Percentiles rank a stretch among this genome's conserved stretches.
Conservation (phyloP, 1,140 invertebrate genomes). For the Sycophila sp. region DNA sequence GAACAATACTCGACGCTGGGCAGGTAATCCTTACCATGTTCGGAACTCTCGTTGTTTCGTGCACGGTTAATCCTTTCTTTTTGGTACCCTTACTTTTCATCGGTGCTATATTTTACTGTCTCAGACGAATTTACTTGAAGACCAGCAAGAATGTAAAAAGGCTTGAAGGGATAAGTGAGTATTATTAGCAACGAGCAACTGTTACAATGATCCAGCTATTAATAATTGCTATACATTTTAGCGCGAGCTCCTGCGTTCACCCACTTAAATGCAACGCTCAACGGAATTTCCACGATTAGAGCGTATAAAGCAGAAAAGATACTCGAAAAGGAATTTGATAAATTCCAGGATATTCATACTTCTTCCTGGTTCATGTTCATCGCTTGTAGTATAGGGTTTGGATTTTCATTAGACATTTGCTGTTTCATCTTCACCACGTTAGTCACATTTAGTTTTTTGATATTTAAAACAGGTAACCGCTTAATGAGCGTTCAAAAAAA, state of each 20-base stretch:
- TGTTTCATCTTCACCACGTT: conserved; percentile 73
- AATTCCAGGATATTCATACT: conserved; percentile 69
- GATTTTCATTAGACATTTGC: conserved; percentile 74
- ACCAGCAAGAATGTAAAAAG: conserved; percentile 85
- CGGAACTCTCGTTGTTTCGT: conserved; percentile 73
- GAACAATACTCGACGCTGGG: conserved; percentile 78
- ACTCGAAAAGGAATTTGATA: conserved; percentile 82
- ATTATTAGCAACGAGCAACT: no score
- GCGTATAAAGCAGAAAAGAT: conserved; percentile 81
- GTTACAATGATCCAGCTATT: no score
- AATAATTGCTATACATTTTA: conserved; percentile 49
- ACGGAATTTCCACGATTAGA: conserved; percentile 88
- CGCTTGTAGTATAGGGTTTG: conserved; percentile 73
- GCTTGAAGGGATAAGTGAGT: conserved; percentile 80
- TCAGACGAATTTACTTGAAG: conserved; percentile 79
- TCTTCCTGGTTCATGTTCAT: conserved; percentile 75
- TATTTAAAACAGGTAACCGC: conserved; percentile 43
- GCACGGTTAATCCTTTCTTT: conserved; percentile 77
- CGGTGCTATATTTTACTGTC: conserved; percentile 73
- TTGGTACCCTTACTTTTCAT: conserved; percentile 74
- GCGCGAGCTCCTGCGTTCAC: conserved; percentile 83
- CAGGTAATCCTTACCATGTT: conserved; percentile 71
- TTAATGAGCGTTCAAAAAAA: not conserved
- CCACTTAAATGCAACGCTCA: conserved; percentile 86
- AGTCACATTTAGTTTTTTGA: conserved; percentile 70